phyloP scores from a whole-genome alignment of 2,797 vertebrate species.

The Morus bassanus region DNA sequence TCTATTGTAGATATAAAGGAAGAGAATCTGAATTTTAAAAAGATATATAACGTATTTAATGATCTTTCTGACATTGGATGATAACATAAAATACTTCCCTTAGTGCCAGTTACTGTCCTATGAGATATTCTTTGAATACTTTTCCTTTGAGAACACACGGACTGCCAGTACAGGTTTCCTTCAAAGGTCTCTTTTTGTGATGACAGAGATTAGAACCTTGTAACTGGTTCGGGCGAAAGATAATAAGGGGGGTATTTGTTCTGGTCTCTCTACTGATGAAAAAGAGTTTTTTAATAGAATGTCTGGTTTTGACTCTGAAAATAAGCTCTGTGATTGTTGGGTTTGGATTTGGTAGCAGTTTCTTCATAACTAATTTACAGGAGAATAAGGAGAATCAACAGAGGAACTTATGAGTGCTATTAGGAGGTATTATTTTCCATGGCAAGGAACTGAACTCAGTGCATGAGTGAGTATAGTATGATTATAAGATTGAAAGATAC shows the following conservation, averaged over 20 bases:
- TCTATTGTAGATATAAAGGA: neutral
- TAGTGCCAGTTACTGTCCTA: neutral
- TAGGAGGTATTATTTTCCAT: neutral
- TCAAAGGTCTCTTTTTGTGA: neutral
- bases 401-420: neutral
- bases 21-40: neutral
- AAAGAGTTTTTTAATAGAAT: neutral
- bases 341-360: neutral
- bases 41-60: neutral
- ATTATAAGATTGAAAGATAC: neutral
- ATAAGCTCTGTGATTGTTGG: neutral
- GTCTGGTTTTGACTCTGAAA: neutral
- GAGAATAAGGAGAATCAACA: neutral
- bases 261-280: neutral
- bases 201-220: neutral
- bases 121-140: neutral
- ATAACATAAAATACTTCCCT: neutral
- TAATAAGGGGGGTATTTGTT: neutral
- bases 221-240: neutral
- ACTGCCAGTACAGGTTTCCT: neutral
- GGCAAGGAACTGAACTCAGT: neutral
- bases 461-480: neutral
- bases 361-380: neutral
- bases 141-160: neutral
- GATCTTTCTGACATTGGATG: neutral